A percentile compares a stretch with the other conserved stretches of the same genome.
phyloP scores from a whole-genome alignment of 2,888 invertebrate genomes.

The Eupithecia insigniata region DNA sequence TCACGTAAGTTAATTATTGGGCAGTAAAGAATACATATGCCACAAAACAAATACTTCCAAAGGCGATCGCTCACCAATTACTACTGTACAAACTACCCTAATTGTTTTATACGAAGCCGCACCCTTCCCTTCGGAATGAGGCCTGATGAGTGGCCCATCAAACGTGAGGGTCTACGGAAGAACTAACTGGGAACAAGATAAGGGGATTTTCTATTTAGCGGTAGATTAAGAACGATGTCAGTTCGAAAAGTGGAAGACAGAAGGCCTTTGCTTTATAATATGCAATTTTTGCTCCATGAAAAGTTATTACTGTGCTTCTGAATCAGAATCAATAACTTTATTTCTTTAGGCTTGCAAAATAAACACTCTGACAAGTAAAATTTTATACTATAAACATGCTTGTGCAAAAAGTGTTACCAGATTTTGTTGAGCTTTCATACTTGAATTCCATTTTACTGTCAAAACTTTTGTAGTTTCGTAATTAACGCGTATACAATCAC shows the following conservation, averaged over 20 bases:
- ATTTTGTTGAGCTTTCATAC: no score
- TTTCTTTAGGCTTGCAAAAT: no score
- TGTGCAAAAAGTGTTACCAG: no score
- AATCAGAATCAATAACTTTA: no score
- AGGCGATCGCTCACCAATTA: constrained; percentile 45
- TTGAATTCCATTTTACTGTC: no score
- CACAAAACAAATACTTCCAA: constrained; percentile 30
- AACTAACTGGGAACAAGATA: background rate
- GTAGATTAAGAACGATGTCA: background rate
- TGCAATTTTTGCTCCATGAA: background rate
- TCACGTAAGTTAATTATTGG: background rate
- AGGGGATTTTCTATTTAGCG: background rate
- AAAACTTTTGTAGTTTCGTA: no score
- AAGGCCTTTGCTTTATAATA: background rate
- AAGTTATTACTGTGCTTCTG: no score
- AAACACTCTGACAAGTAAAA: no score
- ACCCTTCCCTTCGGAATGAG: constrained; percentile 41
- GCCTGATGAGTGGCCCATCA: constrained; percentile 22
- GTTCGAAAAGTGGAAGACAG: background rate
- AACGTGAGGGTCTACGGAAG: constrained; percentile 18
- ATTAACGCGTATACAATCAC: no score
- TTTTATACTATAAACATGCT: no score
- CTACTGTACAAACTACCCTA: constrained; percentile 45
- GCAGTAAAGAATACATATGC: background rate
- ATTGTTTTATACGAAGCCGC: constrained; percentile 46